These are phyloP conservation scores for Crotalus tigris DNA, from an alignment of 2,113 vertebrate genomes.

Conservation along the genomic window DNA sequence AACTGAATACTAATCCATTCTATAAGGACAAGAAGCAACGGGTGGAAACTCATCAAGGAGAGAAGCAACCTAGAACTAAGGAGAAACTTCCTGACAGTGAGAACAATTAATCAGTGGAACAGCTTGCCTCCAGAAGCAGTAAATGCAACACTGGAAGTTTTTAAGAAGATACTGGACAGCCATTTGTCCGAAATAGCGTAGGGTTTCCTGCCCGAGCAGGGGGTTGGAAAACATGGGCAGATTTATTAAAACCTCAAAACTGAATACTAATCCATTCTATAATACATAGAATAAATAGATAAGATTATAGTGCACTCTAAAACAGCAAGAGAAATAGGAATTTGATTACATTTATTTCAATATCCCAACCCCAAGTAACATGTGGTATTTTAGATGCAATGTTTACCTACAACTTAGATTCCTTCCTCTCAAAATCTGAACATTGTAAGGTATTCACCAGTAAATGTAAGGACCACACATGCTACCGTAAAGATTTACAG, in stretches of 20 bases:
- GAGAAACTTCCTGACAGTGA: no score
- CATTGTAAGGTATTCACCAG: background rate
- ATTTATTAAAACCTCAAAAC: slow-evolving; percentile 12
- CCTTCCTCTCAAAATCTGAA: rapidly evolving
- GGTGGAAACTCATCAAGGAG: no score
- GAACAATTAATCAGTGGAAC: no score
- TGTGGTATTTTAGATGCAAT: background rate
- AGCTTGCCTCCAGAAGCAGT: no score
- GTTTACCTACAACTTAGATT: background rate
- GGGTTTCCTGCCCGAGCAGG: no score
- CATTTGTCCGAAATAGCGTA: no score
- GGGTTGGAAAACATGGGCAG: slow-evolving; percentile 34
- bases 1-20: background rate
- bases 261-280: background rate
- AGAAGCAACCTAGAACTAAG: no score
- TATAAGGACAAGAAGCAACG: no score
- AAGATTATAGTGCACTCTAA: slow-evolving; percentile 22
- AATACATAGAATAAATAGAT: slow-evolving; percentile 13
- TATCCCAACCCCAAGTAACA: background rate
- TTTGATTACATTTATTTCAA: slow-evolving; percentile 13
- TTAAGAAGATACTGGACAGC: no score
- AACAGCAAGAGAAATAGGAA: slow-evolving; percentile 25
- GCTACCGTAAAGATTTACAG: background rate
- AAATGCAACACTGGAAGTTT: no score
- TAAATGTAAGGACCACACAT: background rate